Percentiles rank a stretch among this genome's conserved stretches.
These are phyloP conservation scores for Thalassophryne amazonica DNA, from an alignment of 2,797 vertebrate species.

Conservation along the genomic window DNA sequence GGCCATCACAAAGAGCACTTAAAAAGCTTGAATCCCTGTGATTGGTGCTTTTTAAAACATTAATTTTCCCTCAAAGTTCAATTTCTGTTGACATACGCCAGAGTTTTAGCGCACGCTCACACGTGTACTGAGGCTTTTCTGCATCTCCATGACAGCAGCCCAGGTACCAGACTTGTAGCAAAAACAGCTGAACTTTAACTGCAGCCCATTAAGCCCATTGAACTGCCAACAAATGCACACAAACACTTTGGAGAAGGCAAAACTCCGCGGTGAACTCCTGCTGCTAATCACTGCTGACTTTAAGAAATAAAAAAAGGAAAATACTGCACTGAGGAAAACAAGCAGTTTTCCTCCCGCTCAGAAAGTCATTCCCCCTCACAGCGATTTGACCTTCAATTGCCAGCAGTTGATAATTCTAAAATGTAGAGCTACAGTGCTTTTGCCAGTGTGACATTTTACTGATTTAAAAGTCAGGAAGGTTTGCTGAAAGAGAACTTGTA, in stretches of 20 bases:
- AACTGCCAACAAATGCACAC: slow-evolving; percentile 15
- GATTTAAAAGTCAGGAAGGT: slow-evolving; percentile 5
- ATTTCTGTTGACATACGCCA: too few species aligned
- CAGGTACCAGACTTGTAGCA: slow-evolving; percentile 4
- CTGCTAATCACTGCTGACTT: slow-evolving; percentile 20
- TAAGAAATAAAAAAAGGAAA: too few species aligned
- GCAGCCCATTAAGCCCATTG: slow-evolving; percentile 27
- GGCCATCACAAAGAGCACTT: too few species aligned
- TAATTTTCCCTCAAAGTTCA: too few species aligned
- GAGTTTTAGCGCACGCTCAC: background rate
- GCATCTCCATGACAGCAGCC: slow-evolving; percentile 27
- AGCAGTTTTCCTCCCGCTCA: slow-evolving; percentile 2
- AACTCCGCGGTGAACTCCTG: slow-evolving; percentile 19
- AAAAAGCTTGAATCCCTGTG: too few species aligned
- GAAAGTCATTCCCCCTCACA: background rate
- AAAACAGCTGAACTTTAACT: slow-evolving; percentile 39
- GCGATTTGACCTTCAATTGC: slow-evolving; percentile 1
- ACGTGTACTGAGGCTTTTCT: background rate
- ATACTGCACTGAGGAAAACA: background rate
- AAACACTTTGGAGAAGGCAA: background rate
- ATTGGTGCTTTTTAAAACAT: too few species aligned
- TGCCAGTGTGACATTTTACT: slow-evolving; percentile 10
- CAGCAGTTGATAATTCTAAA: background rate
- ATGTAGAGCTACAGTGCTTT: background rate
- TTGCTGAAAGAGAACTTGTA: background rate